Conservation (phyloP, 1,140 invertebrate species). For the Chelonus insularis region DNA sequence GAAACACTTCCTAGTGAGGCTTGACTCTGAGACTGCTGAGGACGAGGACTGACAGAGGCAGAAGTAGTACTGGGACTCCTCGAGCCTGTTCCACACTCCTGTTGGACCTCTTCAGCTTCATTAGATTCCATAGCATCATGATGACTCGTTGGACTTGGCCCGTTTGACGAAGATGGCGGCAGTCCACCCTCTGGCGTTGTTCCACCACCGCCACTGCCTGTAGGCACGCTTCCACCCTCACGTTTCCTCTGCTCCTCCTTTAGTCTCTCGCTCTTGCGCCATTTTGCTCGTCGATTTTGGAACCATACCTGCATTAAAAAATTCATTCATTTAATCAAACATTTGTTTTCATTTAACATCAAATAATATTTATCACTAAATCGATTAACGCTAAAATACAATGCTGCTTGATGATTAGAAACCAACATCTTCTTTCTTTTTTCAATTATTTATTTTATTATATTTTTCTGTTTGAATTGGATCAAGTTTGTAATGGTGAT, state of each 20-base stretch:
- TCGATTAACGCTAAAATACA: too few relatives aligned
- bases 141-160: conserved; percentile 47
- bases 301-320: conserved; percentile 80
- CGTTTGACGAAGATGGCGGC: conserved; percentile 48
- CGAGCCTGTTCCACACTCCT: conserved; percentile 42
- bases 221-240: conserved; percentile 69
- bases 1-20: conserved; percentile 49
- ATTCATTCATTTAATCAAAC: conserved; percentile 4
- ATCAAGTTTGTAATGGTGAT: neutral
- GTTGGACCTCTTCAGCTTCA: conserved; percentile 45
- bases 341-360: neutral
- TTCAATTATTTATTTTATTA: conserved; percentile 10
- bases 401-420: too few relatives aligned
- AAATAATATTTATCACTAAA: too few relatives aligned
- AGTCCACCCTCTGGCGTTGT: conserved; percentile 26
- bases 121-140: conserved; percentile 39
- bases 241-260: conserved; percentile 87
- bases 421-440: too few relatives aligned
- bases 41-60: conserved; percentile 55
- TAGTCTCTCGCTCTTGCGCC: conserved; percentile 87
- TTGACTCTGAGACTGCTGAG: conserved; percentile 49
- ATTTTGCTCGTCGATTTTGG: conserved; percentile 91
- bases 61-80: conserved; percentile 57
- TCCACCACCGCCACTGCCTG: conserved; percentile 56
- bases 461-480: neutral